These are phyloP conservation scores for Trinectes maculatus DNA, from an alignment of 2,113 vertebrate genomes.

Conservation along the genomic window DNA sequence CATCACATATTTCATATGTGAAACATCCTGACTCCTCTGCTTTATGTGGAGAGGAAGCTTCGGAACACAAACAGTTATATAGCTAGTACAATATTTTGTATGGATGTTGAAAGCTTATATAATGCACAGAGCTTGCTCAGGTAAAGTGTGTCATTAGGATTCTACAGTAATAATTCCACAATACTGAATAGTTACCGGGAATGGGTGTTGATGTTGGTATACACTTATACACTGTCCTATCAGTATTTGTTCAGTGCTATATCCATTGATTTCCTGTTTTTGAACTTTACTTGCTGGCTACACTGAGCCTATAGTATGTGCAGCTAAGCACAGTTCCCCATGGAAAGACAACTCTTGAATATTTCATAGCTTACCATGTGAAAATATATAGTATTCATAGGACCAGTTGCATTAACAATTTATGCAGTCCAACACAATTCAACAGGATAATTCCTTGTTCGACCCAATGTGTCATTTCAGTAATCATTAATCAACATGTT, in stretches of 20 bases:
- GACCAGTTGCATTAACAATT: conserved; percentile 44
- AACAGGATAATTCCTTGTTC: conserved; percentile 9
- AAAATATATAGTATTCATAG: conserved; percentile 42
- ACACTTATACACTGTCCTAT: not conserved
- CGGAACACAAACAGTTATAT: conserved; percentile 54
- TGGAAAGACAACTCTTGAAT: conserved; percentile 28
- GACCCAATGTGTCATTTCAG: not conserved
- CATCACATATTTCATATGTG: too few species aligned
- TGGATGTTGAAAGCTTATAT: conserved; percentile 43
- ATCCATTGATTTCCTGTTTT: not conserved
- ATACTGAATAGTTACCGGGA: too few species aligned
- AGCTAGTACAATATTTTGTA: not conserved
- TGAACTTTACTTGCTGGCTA: not conserved
- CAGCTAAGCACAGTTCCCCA: not conserved
- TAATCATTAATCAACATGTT: not conserved
- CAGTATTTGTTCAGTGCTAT: not conserved
- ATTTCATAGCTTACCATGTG: conserved; percentile 44
- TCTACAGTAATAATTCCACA: too few species aligned
- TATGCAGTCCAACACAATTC: conserved; percentile 38
- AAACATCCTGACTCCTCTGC: conserved; percentile 37
- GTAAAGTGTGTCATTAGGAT: conserved; percentile 28
- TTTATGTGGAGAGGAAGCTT: conserved; percentile 48
- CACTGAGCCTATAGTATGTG: not conserved
- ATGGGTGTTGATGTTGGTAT: not conserved
- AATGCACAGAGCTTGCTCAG: not conserved